Conservation (phyloP, 2,797 vertebrate genomes). For the Acanthurus leucopareius region DNA sequence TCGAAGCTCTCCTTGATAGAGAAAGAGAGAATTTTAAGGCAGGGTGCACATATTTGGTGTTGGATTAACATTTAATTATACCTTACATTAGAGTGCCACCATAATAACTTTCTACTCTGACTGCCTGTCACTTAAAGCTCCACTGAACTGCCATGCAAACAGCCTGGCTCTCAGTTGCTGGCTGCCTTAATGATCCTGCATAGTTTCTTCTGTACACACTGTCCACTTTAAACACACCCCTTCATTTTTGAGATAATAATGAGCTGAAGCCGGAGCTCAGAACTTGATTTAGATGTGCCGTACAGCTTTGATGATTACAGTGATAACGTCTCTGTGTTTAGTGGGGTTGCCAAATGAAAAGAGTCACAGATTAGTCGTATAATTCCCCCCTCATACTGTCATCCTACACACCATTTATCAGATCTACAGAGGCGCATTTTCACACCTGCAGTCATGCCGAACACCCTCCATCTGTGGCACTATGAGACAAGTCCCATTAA, state of each 20-base stretch:
- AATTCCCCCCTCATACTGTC: conserved; percentile 20
- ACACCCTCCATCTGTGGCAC: conserved; percentile 11
- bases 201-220: conserved; percentile 8
- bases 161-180: neutral
- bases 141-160: conserved; percentile 12
- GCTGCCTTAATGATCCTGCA: conserved; percentile 36
- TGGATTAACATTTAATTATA: conserved; percentile 71
- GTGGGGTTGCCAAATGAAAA: conserved; percentile 4
- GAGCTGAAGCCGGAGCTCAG: conserved; percentile 1
- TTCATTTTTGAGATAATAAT: conserved; percentile 38
- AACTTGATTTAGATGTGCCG: conserved; percentile 14
- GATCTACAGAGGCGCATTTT: conserved; percentile 21
- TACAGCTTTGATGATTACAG: conserved; percentile 2
- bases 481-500: conserved; percentile 20
- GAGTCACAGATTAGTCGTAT: conserved; percentile 20
- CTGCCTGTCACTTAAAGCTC: conserved; percentile 44
- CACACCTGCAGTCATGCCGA: conserved; percentile 48
- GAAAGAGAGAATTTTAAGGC: conserved; percentile 26
- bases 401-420: conserved; percentile 29
- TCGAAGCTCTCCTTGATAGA: conserved; percentile 10
- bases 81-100: conserved; percentile 49
- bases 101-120: conserved; percentile 41
- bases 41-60: conserved; percentile 27
- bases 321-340: conserved; percentile 1
- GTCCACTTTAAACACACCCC: conserved; percentile 46